These are phyloP conservation scores for Grantiella picta DNA, from an alignment of 2,113 vertebrate species.

Conservation along the genomic window DNA sequence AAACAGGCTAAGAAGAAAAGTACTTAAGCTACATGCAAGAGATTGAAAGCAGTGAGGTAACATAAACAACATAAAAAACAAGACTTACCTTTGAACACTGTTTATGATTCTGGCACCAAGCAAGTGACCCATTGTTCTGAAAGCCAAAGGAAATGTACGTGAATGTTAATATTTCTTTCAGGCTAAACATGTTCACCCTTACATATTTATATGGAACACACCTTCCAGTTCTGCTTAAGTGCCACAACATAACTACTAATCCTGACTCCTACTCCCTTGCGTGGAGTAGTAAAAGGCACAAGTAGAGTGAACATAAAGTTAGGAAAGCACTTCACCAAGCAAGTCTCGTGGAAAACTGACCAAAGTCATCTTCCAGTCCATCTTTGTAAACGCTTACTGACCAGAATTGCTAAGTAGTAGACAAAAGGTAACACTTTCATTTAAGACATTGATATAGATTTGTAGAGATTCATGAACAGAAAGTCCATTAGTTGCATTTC, in stretches of 20 bases:
- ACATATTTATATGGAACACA: background rate
- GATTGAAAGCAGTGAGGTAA: background rate
- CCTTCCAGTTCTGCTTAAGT: background rate
- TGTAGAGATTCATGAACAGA: background rate
- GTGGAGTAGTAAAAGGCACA: background rate
- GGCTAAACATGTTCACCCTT: background rate
- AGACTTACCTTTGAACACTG: constrained; percentile 93
- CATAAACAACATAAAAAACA: background rate
- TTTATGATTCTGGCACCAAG: constrained; percentile 97
- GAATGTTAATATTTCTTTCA: background rate
- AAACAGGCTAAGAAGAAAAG: background rate
- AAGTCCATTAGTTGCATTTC: background rate
- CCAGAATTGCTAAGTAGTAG: background rate
- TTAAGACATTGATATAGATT: background rate
- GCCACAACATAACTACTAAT: background rate
- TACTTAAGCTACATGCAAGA: background rate
- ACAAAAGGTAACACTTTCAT: background rate
- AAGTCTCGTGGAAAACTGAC: background rate
- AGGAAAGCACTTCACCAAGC: background rate
- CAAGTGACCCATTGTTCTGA: constrained; percentile 94
- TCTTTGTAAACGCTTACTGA: background rate
- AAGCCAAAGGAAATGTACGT: constrained; percentile 24
- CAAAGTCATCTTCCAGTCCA: background rate
- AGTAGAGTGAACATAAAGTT: background rate
- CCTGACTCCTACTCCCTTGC: background rate